Evolutionary conservation across 53 echinoderm and acorn worm species (phyloP).

Genomic region (Holothuria leucospilota): DNA sequence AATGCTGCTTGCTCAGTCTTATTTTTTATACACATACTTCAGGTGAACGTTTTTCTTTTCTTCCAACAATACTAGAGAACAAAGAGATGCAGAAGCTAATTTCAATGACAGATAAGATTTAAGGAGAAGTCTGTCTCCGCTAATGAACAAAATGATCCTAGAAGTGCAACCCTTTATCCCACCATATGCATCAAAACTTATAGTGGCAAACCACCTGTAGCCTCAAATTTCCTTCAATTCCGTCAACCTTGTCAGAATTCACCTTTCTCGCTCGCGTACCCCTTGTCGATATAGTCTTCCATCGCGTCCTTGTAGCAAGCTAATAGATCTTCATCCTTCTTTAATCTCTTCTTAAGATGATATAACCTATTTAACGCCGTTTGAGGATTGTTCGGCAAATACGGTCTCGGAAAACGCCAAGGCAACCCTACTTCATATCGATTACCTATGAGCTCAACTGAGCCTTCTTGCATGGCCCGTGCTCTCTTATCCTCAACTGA

Average conservation of each 20-base stretch:
- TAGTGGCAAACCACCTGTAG: too few relatives aligned
- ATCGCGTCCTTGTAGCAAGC: neutral
- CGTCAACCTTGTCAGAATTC: neutral
- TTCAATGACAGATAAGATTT: too few relatives aligned
- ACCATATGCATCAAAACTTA: too few relatives aligned
- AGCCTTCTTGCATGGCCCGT: slow-evolving; percentile 23
- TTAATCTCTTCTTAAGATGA: neutral
- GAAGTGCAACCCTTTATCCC: too few relatives aligned
- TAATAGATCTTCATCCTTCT: neutral
- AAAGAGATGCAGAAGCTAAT: too few relatives aligned
- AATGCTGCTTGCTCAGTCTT: too few relatives aligned
- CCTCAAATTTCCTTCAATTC: too few relatives aligned
- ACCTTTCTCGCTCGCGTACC: neutral
- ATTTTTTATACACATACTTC: too few relatives aligned
- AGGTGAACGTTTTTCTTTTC: too few relatives aligned
- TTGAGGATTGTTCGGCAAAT: neutral
- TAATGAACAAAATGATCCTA: too few relatives aligned
- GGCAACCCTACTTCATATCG: slow-evolving; percentile 1
- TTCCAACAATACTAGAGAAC: too few relatives aligned
- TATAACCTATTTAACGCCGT: neutral
- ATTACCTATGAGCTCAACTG: slow-evolving; percentile 14
- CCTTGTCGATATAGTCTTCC: neutral
- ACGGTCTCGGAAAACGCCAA: slow-evolving; percentile 10
- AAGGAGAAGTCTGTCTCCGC: too few relatives aligned
- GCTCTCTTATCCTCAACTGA: slow-evolving; percentile 54